These are phyloP conservation scores for Drepana arcuata DNA, from an alignment of 1,140 invertebrate genomes.

Conservation along the genomic window DNA sequence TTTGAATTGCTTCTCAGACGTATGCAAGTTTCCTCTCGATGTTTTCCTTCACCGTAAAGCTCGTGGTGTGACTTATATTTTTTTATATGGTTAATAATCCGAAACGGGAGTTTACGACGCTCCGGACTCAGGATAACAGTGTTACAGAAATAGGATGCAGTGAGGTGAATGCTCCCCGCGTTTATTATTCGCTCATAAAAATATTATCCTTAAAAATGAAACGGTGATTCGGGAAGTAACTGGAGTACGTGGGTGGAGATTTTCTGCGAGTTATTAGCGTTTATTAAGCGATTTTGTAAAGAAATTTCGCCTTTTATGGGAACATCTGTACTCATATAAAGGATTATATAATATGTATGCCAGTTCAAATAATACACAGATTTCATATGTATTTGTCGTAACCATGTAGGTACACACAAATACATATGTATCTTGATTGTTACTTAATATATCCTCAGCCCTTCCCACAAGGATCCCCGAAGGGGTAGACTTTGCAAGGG, in stretches of 20 bases:
- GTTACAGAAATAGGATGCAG: slow-evolving; percentile 37
- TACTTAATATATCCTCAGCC: too few relatives aligned
- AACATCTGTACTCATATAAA: neutral
- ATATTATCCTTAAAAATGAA: slow-evolving; percentile 19
- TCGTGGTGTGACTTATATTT: too few relatives aligned
- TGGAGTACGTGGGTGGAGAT: too few relatives aligned
- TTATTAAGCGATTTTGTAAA: neutral
- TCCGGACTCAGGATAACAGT: slow-evolving; percentile 26
- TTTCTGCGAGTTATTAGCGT: neutral
- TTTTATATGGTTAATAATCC: too few relatives aligned
- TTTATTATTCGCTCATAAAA: slow-evolving; percentile 41
- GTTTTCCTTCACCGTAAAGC: too few relatives aligned
- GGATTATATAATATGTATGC: too few relatives aligned
- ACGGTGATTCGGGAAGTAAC: neutral
- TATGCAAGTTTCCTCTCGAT: too few relatives aligned
- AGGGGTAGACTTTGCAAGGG: too few relatives aligned
- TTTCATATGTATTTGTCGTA: neutral
- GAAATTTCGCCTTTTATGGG: neutral
- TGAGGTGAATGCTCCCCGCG: slow-evolving; percentile 36
- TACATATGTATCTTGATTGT: too few relatives aligned
- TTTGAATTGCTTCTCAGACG: too few relatives aligned
- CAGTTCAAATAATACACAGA: neutral
- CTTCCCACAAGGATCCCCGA: too few relatives aligned
- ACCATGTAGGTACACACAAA: too few relatives aligned
- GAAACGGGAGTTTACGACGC: slow-evolving; percentile 30